Base-by-base conservation (phyloP, 2,888 invertebrate species). In the Tholera decimalis region DNA sequence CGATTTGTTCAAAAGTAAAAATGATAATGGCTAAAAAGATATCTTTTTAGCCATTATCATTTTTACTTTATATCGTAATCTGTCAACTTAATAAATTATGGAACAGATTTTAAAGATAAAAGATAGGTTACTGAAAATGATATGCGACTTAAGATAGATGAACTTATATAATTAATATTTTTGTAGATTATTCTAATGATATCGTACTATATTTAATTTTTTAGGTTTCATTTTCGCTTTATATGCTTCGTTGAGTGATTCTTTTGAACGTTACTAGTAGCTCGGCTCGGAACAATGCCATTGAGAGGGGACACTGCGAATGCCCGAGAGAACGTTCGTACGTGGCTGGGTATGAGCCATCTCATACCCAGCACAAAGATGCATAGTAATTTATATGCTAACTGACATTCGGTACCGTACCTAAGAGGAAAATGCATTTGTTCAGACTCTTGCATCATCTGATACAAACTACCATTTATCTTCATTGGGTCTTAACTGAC, bases 391-490 rank as follows among this genome's bases (percentile, higher is more conserved):
- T n/a, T 2, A 18, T 37, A n/a, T 35, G 1, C 15, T 37, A 37
- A 13, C 22, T 46, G 60, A 60, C 62, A 70, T 70, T 70, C 41
- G 75, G 39, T 62, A 65, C 63, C 35, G 47, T 41, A 35, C 51
- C 39, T 60, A 57, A 41, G 26, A 54, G 39, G 44, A 63, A 60
- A 46, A 67, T 50, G 33, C 56, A 49, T 57, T 76, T 55, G 43
- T 43, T 74, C 44, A 51, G 68, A 53, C 56, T 69, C 61, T 82
- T 82, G 77, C 73, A 69, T 78, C 79, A 76, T 79, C 65, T 71
- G 73, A 74, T 69, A 66, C 62, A 63, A 73, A 74, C 71, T 53
- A 56, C 70, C 77, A 69, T 85, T 82, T 77, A 77, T 85, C 81
- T 86, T 80, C 73, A 82, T 85, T 73, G 49, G 50, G 61, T 44